A percentile compares a stretch with the other conserved stretches of the same genome.
phyloP scores from a whole-genome alignment of 2,797 vertebrate genomes.

The Enteromius radiatus region DNA sequence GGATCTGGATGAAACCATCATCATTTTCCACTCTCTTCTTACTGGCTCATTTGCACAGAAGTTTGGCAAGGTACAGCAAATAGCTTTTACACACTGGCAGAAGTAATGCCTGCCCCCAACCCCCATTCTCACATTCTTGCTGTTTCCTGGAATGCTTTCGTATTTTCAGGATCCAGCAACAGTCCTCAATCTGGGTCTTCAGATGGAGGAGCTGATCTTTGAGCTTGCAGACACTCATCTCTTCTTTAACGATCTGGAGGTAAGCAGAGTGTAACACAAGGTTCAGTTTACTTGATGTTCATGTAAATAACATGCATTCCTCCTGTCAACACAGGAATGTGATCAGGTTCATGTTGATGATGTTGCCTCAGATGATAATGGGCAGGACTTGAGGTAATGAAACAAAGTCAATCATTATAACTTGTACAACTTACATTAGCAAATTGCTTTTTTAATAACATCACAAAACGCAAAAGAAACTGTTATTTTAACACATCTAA shows the following conservation, averaged over 20 bases:
- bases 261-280: constrained; percentile 54
- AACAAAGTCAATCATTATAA: not conserved
- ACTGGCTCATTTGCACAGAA: constrained; percentile 97
- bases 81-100: not conserved
- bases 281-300: too few relatives aligned
- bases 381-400: constrained; percentile 92
- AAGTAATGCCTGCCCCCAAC: too few relatives aligned
- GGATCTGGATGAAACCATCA: constrained; percentile 99
- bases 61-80: constrained; percentile 88
- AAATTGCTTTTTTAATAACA: not conserved
- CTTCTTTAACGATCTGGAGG: constrained; percentile 99
- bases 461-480: not conserved
- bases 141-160: constrained; percentile 16
- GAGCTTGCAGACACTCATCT: constrained; percentile 98
- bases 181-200: constrained; percentile 92
- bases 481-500: not conserved
- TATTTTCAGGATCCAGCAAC: constrained; percentile 87
- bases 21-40: constrained; percentile 98
- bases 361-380: constrained; percentile 97
- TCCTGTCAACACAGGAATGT: constrained; percentile 85
- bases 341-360: constrained; percentile 98
- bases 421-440: not conserved
- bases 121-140: not conserved
- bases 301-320: not conserved
- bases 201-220: constrained; percentile 99